These are phyloP conservation scores for Pollenia labialis DNA, from an alignment of 2,888 invertebrate genomes.

Conservation along the genomic window DNA sequence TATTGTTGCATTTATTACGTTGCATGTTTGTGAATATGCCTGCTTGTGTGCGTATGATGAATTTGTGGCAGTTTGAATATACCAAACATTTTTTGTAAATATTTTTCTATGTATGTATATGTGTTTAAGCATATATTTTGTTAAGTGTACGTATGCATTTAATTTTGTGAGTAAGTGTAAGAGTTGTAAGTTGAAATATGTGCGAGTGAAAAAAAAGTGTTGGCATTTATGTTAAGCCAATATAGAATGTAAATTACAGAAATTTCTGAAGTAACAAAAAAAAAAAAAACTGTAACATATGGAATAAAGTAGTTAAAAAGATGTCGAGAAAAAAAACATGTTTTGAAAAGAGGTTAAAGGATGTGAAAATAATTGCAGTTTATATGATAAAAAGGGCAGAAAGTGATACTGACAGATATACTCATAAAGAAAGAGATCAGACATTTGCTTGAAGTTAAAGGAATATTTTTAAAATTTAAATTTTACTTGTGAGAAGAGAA, in stretches of 20 bases:
- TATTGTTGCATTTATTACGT: conserved; percentile 17
- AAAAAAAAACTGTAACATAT: not conserved
- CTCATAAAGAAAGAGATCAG: no score
- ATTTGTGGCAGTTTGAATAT: conserved; percentile 38
- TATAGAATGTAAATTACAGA: conserved; percentile 58
- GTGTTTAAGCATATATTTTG: conserved; percentile 22
- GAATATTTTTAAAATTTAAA: no score
- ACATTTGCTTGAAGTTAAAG: no score
- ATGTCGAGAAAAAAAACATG: no score
- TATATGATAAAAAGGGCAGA: no score
- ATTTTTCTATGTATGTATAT: not conserved
- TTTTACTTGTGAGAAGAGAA: no score
- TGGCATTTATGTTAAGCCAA: conserved; percentile 62
- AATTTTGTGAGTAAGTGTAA: conserved; percentile 20
- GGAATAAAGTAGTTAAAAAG: not conserved
- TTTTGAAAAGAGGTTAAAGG: no score
- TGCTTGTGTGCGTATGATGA: conserved; percentile 8
- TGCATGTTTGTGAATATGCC: not conserved
- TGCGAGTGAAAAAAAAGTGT: conserved; percentile 25
- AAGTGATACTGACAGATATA: no score
- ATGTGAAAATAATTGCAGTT: no score
- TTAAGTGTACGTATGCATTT: not conserved
- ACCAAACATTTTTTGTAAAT: conserved; percentile 15
- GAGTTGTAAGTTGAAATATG: conserved; percentile 24
- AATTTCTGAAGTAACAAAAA: conserved; percentile 26